Base-by-base conservation (phyloP, 1,140 invertebrate genomes). In the Lucilia cuprina region DNA sequence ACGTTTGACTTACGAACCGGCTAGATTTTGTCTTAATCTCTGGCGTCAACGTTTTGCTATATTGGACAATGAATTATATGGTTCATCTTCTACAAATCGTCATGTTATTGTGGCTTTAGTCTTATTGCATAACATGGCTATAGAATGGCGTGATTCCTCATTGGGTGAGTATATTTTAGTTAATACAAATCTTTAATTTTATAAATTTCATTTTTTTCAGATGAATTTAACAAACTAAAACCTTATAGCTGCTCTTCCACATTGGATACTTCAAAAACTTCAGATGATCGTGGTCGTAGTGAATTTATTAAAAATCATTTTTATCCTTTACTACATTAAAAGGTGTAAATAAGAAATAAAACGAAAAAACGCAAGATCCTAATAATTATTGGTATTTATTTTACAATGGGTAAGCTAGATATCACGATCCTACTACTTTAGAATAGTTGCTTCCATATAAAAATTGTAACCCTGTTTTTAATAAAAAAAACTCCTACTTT, bases 121-220 rank as follows among this genome's bases (percentile, higher is more conserved):
- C 7, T 74, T 89, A 14, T 85, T 89, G 0, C 88, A 89, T 74
- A 89, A 89, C 70, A 89, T 89, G 87, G 88, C 88, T n/a, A 88
- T 89, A 83, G 88, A 89, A 13, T 89, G 88, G 87, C 86, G 85
- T 41, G 88, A 89, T 85, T 83, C 85, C 8, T 86, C 86, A 35
- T 85, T 88, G 50, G 87, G 86, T 86, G 78, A 50, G 78, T 30
- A 34, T 13, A 84, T 35, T 17, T 14, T 14, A 25, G n/a, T 25
- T 25, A 25, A 21, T 19, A 70, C n/a, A 70, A 25, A 25, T 50
- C 50, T 77, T 41, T 41, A 55, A 21, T 19, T 25, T 3, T 80
- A 13, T 50, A 12, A 50, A 49, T 80, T 25, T 77, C 3, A 30
- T 30, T 80, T 49, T 25, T 80, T 50, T 50, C 17, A 80, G 41